Evolutionary conservation across 2,888 invertebrate genomes (phyloP).

Genomic region (Synanthedon myopaeformis): DNA sequence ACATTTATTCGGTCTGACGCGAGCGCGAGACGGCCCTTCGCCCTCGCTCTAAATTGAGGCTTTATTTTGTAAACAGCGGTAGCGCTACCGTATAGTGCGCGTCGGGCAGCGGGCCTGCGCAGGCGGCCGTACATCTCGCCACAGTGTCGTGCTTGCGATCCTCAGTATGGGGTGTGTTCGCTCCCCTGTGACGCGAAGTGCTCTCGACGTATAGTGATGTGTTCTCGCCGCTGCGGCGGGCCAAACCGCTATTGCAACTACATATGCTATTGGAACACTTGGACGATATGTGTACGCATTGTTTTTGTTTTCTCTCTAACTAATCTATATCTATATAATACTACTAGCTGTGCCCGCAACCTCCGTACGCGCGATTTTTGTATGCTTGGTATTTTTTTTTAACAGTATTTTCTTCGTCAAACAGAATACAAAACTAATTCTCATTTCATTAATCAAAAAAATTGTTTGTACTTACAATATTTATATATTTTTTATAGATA

Average conservation of each 20-base stretch:
- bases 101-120: constrained; percentile 16
- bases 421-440: too few species aligned
- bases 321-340: constrained; percentile 6
- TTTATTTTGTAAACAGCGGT: constrained; percentile 67
- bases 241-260: constrained; percentile 12
- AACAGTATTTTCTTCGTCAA: too few species aligned
- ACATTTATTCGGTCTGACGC: constrained; percentile 67
- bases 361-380: too few species aligned
- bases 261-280: constrained; percentile 37
- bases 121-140: constrained; percentile 7
- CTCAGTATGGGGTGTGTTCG: constrained; percentile 58
- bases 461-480: too few species aligned
- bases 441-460: too few species aligned
- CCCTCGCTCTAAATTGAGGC: constrained; percentile 67
- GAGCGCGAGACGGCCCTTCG: constrained; percentile 61
- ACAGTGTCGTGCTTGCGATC: constrained; percentile 40
- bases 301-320: constrained; percentile 17
- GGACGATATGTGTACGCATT: constrained; percentile 60
- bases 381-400: too few species aligned
- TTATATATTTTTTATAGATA: too few species aligned
- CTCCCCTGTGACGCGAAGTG: constrained; percentile 18
- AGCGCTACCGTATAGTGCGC: constrained; percentile 47
- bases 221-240: constrained; percentile 16
- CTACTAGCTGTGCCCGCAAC: too few species aligned
- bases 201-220: constrained; percentile 21